Evolutionary conservation across 1,140 invertebrate genomes (phyloP).

Genomic region (Triops longicaudatus): DNA sequence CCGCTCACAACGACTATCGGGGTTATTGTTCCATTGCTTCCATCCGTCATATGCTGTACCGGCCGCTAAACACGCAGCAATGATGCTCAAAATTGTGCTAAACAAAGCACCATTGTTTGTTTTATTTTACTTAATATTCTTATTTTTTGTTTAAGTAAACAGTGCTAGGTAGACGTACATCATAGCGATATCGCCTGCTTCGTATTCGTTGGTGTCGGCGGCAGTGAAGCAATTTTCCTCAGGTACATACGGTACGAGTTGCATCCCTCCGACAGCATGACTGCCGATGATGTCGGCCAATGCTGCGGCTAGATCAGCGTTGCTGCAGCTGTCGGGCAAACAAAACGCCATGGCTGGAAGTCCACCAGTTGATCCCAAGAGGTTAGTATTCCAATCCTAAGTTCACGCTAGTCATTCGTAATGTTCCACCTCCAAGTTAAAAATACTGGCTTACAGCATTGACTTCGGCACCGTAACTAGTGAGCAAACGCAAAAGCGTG

Average conservation of each 20-base stretch:
- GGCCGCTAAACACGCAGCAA: background rate
- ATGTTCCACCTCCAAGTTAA: background rate
- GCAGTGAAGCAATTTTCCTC: slow-evolving; percentile 19
- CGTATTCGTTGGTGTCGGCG: background rate
- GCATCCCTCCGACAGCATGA: background rate
- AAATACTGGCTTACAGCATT: background rate
- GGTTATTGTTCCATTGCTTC: background rate
- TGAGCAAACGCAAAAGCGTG: background rate
- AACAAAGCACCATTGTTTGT: background rate
- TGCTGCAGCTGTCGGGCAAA: slow-evolving; percentile 6
- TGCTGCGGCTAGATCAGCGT: background rate
- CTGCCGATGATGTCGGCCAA: slow-evolving; percentile 4
- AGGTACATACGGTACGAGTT: background rate
- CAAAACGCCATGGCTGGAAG: background rate
- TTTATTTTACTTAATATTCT: too few relatives aligned
- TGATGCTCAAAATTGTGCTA: background rate
- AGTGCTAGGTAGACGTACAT: too few relatives aligned
- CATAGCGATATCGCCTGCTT: background rate
- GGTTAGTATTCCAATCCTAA: background rate
- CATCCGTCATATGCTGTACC: background rate
- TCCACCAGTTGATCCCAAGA: background rate
- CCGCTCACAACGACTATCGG: background rate
- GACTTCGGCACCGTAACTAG: background rate
- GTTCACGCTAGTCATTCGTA: background rate
- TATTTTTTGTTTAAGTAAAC: too few relatives aligned